Evolutionary conservation across 2,888 invertebrate species (phyloP).

Genomic region (Callosobruchus maculatus): DNA sequence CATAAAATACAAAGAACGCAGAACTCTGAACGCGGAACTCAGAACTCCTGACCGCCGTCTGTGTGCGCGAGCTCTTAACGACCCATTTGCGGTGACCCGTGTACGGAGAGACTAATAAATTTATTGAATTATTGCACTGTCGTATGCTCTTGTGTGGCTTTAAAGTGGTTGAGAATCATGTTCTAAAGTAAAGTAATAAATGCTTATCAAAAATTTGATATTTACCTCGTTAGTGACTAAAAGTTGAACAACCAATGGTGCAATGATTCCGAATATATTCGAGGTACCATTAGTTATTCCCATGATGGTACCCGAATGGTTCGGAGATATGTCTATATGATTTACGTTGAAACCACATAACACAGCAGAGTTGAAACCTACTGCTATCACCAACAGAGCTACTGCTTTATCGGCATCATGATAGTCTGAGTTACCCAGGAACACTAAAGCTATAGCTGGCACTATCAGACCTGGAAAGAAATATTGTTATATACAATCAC

Average conservation of each 20-base stretch:
- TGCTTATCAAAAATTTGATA: background rate
- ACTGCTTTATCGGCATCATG: conserved; percentile 58
- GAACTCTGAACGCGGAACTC: too few relatives aligned
- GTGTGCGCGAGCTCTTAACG: too few relatives aligned
- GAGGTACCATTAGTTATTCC: conserved; percentile 78
- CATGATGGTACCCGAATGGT: conserved; percentile 80
- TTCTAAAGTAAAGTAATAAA: too few relatives aligned
- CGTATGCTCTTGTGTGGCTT: too few relatives aligned
- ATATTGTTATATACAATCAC: background rate
- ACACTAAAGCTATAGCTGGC: conserved; percentile 66
- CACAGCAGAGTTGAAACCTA: conserved; percentile 71
- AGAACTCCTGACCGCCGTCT: too few relatives aligned
- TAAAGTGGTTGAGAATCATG: too few relatives aligned
- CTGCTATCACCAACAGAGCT: conserved; percentile 63
- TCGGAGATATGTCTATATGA: conserved; percentile 81
- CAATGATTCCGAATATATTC: conserved; percentile 76
- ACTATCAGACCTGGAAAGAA: conserved; percentile 48
- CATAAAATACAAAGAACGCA: too few relatives aligned
- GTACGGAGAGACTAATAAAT: too few relatives aligned
- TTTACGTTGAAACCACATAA: conserved; percentile 75
- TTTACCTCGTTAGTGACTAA: conserved; percentile 68
- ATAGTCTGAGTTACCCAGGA: conserved; percentile 53
- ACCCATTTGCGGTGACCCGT: too few relatives aligned
- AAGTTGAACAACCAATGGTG: conserved; percentile 68
- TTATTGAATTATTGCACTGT: too few relatives aligned